Base-by-base conservation (phyloP, 2,797 vertebrate species). In the Craterocephalus amniculus region DNA sequence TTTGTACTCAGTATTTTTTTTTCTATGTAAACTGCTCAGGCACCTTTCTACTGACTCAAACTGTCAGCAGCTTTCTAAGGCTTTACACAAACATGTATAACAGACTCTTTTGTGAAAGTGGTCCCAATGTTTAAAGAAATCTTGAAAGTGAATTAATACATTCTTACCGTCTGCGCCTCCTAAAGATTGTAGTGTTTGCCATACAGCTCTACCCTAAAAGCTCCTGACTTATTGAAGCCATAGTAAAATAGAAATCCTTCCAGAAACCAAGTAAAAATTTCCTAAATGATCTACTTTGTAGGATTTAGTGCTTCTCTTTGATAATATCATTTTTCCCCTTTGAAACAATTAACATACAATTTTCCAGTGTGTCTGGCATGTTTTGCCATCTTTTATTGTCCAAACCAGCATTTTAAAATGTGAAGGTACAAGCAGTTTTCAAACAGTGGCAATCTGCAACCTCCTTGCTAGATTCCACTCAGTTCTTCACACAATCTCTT, bases 71-170 rank as follows among this genome's bases (percentile, higher is more conserved):
- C 61, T 57, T 69, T 58, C 16, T 55, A 43, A 55, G 10, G 63
- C 66, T 57, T 26, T 40, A 0, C 6, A 26, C 24, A 55, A 68
- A 68, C 7, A 67, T 16, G 60, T 20, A 34, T 24, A 66, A 4
- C 5, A 16, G 22, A 51, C 31, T 35, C 5, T 43, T 13, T 45
- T 20, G 9, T 48, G 9, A n/a, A 14, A 31, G 29, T 63, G 58
- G 59, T 55, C n/a, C 57, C 55, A 52, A 43, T 56, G 6, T 10
- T 34, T 48, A 12, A 68, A 51, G 1, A 35, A 58, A 10, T 27
- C 49, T 12, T 26, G 11, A 51, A 13, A 11, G 22, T 12, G 12
- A 51, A 26, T 26, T 26, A 51, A 12, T 26, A 24, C 22, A 51
- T 48, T 22, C 22, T 22, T 22, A 45, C 10, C 9, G 7, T 45